Evolutionary conservation across 2,888 invertebrate genomes (phyloP).

Genomic region (Palloptera scutellata): DNA sequence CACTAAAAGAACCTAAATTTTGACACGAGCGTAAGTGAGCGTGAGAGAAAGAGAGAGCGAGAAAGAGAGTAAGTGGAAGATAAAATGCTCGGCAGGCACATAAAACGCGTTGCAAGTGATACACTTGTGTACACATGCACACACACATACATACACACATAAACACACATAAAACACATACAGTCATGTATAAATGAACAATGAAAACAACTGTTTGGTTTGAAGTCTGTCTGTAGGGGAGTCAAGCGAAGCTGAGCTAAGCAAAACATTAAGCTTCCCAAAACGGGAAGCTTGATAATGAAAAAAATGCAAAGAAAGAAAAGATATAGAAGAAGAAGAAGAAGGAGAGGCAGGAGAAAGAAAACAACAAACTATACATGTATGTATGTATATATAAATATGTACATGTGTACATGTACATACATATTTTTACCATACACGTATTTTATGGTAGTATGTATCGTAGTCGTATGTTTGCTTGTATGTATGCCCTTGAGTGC

Average conservation of each 20-base stretch:
- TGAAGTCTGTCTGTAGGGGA: not conserved
- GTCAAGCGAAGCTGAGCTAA: not conserved
- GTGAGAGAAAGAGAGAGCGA: no score
- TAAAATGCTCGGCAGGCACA: no score
- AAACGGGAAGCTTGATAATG: not conserved
- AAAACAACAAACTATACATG: no score
- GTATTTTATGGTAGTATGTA: not conserved
- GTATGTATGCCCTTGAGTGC: not conserved
- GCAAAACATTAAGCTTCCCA: not conserved
- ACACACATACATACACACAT: constrained; percentile 13
- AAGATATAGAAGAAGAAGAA: not conserved
- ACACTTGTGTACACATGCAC: not conserved
- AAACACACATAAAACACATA: not conserved
- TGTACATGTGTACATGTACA: no score
- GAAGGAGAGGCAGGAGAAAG: not conserved
- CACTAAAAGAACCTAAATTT: no score
- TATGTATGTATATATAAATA: no score
- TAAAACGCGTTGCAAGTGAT: no score
- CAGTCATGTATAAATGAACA: not conserved
- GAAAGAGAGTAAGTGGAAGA: no score
- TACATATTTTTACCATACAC: no score
- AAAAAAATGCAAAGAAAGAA: not conserved
- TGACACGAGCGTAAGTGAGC: no score
- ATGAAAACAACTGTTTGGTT: constrained; percentile 6
- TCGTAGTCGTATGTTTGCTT: no score